Evolutionary conservation across 2,888 invertebrate genomes (phyloP).

Genomic region (Mimachlamys varia): DNA sequence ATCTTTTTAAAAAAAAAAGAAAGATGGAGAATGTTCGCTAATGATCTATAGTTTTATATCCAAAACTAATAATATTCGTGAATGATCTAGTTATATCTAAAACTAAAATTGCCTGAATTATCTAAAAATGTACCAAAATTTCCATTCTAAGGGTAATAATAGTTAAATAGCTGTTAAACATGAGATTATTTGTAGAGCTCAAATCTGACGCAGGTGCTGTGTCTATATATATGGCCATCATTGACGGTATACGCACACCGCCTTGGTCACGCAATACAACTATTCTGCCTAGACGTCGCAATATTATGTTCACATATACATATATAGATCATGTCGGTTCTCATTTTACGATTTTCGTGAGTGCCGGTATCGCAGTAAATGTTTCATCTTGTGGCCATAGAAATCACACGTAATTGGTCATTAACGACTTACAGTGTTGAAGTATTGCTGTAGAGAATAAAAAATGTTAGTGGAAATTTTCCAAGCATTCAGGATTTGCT

Average conservation of each 20-base stretch:
- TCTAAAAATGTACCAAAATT: too few relatives aligned
- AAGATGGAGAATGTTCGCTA: too few relatives aligned
- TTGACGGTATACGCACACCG: neutral
- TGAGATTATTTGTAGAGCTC: too few relatives aligned
- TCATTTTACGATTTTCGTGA: neutral
- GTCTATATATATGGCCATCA: neutral
- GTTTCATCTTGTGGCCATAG: neutral
- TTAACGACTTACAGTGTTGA: neutral
- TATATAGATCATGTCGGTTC: neutral
- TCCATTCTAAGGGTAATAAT: too few relatives aligned
- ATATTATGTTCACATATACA: neutral
- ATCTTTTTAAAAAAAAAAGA: neutral
- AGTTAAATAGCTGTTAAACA: too few relatives aligned
- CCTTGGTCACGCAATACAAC: neutral
- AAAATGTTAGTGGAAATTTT: neutral
- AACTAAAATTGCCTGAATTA: too few relatives aligned
- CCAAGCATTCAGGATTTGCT: neutral
- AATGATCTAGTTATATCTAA: too few relatives aligned
- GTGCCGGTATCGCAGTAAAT: slow-evolving; percentile 15
- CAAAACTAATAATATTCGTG: too few relatives aligned
- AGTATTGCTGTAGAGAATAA: neutral
- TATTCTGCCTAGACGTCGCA: neutral
- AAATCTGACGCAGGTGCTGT: too few relatives aligned
- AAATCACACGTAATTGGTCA: neutral
- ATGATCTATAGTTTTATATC: too few relatives aligned